Base-by-base conservation (phyloP, 2,797 vertebrate species). In the Psittacula echo region DNA sequence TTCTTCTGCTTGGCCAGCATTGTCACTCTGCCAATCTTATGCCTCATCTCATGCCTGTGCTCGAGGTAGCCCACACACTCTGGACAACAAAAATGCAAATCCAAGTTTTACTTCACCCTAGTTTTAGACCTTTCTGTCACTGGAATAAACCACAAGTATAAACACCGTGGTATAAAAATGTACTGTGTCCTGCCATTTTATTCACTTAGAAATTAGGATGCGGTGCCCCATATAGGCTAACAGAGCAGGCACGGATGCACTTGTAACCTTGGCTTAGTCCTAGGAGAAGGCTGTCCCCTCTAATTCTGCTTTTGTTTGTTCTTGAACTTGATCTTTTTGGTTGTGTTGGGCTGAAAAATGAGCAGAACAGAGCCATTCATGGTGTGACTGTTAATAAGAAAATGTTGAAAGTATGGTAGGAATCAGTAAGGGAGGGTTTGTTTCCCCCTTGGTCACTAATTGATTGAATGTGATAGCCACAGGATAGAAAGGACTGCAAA, bases 191-290 rank as follows among this genome's bases (percentile, higher is more conserved):
- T 72, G 53, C 32, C 53, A 11, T 41, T 81, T 87, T 74, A 34
- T 27, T 34, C 32, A 44, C 27, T 60, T 74, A 50, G 23, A 87
- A 85, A 54, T 32, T 68, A 39, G 39, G 42, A 32, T 73, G 17
- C 48, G 23, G 4, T 85, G 39, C 26, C 30, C 29, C 21, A 16
- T 41, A 5, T 4, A 27, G 23, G 72, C 39, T 79, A 70, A 47
- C 2, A 5, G 44, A n/a, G 51, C 1, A 0, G 27, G 7, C 10
- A 9, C 1, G 4, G 47, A 34, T 54, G 42, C 14, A 34, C 23
- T 82, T 74, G 75, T 30, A 64, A 60, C 10, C 20, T 15, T 51
- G 37, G 19, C 50, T 83, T 81, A 71, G 30, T 70, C 51, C 37
- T 91, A 3, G 2, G 73, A 67, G 20, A 88, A 90, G 41, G 30